Evolutionary conservation across 2,797 vertebrate species (phyloP), one percentile per base, ranked within the genome.

Genomic region (Oreochromis grahami): DNA sequence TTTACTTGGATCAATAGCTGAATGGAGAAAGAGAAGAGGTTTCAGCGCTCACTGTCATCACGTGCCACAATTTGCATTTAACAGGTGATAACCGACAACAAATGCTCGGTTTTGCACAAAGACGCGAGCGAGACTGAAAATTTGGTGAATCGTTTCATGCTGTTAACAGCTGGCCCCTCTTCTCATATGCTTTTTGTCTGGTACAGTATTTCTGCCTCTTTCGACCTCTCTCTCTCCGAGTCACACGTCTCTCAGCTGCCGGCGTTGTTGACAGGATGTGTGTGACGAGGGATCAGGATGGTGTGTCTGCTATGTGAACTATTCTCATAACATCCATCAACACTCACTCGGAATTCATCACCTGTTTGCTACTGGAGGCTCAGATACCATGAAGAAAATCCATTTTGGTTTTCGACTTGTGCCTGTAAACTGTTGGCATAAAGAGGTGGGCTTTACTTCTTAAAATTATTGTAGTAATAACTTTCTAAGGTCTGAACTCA

Each of bases 321-420:
- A 92, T 93, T 93, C 89, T 88, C 89, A 91, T 89, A 85, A 86
- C 90, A 88, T 93, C 95, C 86, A 91, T 95, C 91, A 92, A 77
- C 92, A 52, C 90, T 81, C 24, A 26, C 65, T 36, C 29, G 11
- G 77, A 84, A 91, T 83, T 90, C 82, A 63, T 95, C 95, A 95
- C 94, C 94, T 95, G 95, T 92, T 93, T 72, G 90, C 91, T 89
- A 91, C 93, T 83, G 90, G 78, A 86, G 79, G 81, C 80, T 86
- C 83, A 24, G 34, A 82, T 85, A 80, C 78, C 60, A 45, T 10
- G 32, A 77, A 55, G 7, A 5, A 79, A 81, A 87, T 79, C 76
- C 60, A 53, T 76, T 81, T 77, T 60, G 53, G 76, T 76, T 86
- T 90, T 56, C 8, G 10, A 21, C 78, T 79, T 80, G 32, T 36